Percentiles rank a stretch among this genome's conserved stretches.
phyloP scores from a whole-genome alignment of 2,888 invertebrate species.

The Nyleta sp. region DNA sequence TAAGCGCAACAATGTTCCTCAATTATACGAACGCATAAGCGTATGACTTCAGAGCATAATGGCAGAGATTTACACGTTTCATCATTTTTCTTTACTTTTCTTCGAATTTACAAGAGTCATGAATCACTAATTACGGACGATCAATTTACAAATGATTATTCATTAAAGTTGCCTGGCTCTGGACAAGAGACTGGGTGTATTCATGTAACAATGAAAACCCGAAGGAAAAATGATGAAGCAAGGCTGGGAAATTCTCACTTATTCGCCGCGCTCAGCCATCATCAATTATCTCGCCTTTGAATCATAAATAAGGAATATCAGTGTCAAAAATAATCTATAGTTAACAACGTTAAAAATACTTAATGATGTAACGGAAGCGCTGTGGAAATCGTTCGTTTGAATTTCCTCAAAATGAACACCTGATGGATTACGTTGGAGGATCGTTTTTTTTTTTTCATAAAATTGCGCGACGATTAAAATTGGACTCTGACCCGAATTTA shows the following conservation, averaged over 20 bases:
- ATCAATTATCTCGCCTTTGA: constrained; percentile 26
- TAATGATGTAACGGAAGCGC: no score
- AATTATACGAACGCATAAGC: no score
- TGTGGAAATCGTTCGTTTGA: no score
- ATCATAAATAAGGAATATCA: constrained; percentile 30
- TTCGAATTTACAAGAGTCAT: background rate
- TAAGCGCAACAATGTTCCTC: no score
- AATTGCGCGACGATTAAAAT: no score
- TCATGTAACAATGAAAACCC: constrained; percentile 15
- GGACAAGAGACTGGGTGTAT: constrained; percentile 1
- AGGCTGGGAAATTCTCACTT: constrained; percentile 37
- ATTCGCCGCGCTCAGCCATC: constrained; percentile 1
- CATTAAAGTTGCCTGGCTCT: background rate
- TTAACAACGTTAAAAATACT: constrained; percentile 1
- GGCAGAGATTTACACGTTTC: background rate
- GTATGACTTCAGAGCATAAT: no score
- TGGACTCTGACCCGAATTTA: no score
- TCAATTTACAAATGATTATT: constrained; percentile 11
- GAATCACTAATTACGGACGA: background rate
- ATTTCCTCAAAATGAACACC: no score
- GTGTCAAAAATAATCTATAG: constrained; percentile 7
- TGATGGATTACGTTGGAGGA: no score
- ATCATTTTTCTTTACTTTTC: background rate
- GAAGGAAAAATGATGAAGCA: constrained; percentile 27
- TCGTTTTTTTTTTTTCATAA: no score